Base-by-base conservation (phyloP, 2,888 invertebrate species). In the Gastrophysa polygoni region DNA sequence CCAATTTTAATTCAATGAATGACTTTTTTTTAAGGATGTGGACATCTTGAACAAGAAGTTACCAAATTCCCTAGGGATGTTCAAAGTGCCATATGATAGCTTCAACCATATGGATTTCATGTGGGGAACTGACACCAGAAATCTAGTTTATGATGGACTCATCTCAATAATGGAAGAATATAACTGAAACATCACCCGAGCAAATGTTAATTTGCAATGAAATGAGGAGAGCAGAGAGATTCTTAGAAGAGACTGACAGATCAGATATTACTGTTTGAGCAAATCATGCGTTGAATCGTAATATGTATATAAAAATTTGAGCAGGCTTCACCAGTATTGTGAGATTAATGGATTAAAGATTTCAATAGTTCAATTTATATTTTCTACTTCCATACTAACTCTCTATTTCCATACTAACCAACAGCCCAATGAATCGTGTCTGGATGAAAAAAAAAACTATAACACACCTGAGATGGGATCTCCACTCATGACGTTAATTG, bases 21-120 rank as follows among this genome's bases (percentile, higher is more conserved):
- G 24, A 5, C 24, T 24, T 24, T 61, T 66, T 64, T 79, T 79
- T 32, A 68, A 85, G 84, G 89, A 90, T 73, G 86, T 89, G 1
- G 81, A 85, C 57, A 82, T 81, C 60, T 75, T 90, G 20, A 84
- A 83, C 43, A 77, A 73, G 10, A 82, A 83, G 75, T 83, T 85
- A 65, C 87, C 84, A 59, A 87, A 83, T 69, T 81, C 85, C 46
- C 82, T 86, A 2, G 85, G 85, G 11, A 83, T 85, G 66, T 87
- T 86, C 78, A 78, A 84, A 47, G 84, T 91, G 8, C 83, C 86
- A 0, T 80, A 85, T 72, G 72, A 80, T 1, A 79, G 80, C 5
- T 91, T 90, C 73, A 89, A 87, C 74, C 91, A 91, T 75, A 74
- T 91, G 63, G 91, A 91, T 75, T 91, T 89, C 74, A 80, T 89